Conservation (phyloP, 2,797 vertebrate genomes). For the Lagodon rhomboides region DNA sequence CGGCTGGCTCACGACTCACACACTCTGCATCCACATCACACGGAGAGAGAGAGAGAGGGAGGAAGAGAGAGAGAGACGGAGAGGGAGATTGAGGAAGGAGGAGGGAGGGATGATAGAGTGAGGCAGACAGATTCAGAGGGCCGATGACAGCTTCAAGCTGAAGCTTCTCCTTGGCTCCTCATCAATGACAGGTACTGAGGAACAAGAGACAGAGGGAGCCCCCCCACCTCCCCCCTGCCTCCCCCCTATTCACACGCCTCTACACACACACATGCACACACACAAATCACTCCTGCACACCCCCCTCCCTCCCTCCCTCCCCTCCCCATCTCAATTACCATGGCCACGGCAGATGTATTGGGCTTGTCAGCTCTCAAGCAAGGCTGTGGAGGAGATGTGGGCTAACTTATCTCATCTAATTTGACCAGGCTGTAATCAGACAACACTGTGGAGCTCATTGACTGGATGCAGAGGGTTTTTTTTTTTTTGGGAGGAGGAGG, state of each 20-base stretch:
- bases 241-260: constrained; percentile 24
- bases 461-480: background rate
- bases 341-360: constrained; percentile 73
- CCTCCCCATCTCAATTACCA: constrained; percentile 74
- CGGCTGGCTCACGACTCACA: constrained; percentile 66
- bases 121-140: constrained; percentile 76
- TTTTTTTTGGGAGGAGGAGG: background rate
- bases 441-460: constrained; percentile 59
- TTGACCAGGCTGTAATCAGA: constrained; percentile 72
- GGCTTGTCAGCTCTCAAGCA: constrained; percentile 77
- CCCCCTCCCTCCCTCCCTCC: background rate
- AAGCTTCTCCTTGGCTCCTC: constrained; percentile 81
- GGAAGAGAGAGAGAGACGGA: constrained; percentile 1
- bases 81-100: constrained; percentile 8
- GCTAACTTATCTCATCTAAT: constrained; percentile 75
- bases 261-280: constrained; percentile 10
- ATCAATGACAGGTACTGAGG: constrained; percentile 83
- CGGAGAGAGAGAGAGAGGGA: constrained; percentile 28
- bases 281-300: constrained; percentile 55
- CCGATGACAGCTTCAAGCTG: constrained; percentile 81
- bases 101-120: constrained; percentile 72
- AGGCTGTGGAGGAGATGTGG: constrained; percentile 66
- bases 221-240: constrained; percentile 32
- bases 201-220: constrained; percentile 61
- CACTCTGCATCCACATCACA: constrained; percentile 70